Evolutionary conservation across 2,113 vertebrate genomes (phyloP).

Genomic region (Gasterosteus nipponicus): DNA sequence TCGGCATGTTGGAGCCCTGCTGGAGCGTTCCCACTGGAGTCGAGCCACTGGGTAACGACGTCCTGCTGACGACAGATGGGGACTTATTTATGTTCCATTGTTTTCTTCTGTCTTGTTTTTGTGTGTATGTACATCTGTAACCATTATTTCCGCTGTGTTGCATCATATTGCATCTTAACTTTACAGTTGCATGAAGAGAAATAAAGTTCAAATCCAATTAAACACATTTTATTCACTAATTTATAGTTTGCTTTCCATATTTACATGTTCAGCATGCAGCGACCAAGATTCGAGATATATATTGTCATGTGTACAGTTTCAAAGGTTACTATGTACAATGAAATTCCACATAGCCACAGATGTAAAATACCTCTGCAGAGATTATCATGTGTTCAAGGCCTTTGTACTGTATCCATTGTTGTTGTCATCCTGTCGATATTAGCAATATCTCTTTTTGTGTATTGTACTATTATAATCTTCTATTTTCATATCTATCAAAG

Average conservation of each 20-base stretch:
- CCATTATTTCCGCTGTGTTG: conserved; percentile 19
- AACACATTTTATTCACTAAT: not conserved
- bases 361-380: too few species aligned
- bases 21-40: conserved; percentile 35
- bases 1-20: not conserved
- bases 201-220: not conserved
- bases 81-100: conserved; percentile 35
- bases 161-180: conserved; percentile 36
- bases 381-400: not conserved
- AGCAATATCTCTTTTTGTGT: not conserved
- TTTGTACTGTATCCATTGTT: not conserved
- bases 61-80: conserved; percentile 46
- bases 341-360: too few species aligned
- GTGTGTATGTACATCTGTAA: not conserved
- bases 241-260: not conserved
- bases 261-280: not conserved
- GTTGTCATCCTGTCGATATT: not conserved
- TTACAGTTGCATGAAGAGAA: not conserved
- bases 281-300: too few species aligned
- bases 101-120: conserved; percentile 46
- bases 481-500: not conserved
- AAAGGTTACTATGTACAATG: too few species aligned
- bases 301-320: too few species aligned
- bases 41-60: conserved; percentile 37
- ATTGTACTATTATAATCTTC: not conserved